phyloP scores from a whole-genome alignment of 2,113 vertebrate species.

The Trogon surrucura region DNA sequence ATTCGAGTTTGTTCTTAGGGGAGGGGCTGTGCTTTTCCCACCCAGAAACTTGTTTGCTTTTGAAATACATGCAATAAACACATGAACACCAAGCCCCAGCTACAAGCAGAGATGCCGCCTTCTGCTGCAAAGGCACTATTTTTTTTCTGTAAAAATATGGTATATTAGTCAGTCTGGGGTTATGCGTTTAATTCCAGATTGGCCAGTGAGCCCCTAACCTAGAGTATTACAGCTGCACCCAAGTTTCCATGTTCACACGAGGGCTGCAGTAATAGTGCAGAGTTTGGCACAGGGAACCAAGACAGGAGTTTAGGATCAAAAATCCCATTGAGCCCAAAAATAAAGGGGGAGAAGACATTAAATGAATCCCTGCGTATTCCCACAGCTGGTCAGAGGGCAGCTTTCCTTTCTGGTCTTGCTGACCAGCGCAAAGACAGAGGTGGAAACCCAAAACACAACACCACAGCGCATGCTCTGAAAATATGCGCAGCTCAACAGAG shows the following conservation, averaged over 20 bases:
- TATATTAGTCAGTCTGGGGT: neutral
- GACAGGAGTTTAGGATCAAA: neutral
- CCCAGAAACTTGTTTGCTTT: slow-evolving; percentile 31
- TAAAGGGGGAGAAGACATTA: neutral
- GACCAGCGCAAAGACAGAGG: neutral
- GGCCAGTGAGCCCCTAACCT: neutral
- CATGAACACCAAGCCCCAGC: neutral
- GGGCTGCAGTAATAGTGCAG: neutral
- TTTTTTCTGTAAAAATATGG: neutral
- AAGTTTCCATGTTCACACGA: neutral
- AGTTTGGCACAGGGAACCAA: neutral
- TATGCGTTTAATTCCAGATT: neutral
- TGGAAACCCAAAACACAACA: neutral
- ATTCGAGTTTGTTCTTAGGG: neutral
- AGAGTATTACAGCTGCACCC: neutral
- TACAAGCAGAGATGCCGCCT: neutral
- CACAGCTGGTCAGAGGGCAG: neutral
- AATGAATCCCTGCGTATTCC: neutral
- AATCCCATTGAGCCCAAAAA: neutral
- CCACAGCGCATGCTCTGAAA: neutral
- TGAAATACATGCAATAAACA: slow-evolving; percentile 8
- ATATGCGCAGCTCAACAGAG: neutral
- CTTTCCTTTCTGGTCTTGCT: neutral
- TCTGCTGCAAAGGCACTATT: neutral
- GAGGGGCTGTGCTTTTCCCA: neutral